phyloP scores from a whole-genome alignment of 2,113 vertebrate genomes.

The Paraplagusia blochii region DNA sequence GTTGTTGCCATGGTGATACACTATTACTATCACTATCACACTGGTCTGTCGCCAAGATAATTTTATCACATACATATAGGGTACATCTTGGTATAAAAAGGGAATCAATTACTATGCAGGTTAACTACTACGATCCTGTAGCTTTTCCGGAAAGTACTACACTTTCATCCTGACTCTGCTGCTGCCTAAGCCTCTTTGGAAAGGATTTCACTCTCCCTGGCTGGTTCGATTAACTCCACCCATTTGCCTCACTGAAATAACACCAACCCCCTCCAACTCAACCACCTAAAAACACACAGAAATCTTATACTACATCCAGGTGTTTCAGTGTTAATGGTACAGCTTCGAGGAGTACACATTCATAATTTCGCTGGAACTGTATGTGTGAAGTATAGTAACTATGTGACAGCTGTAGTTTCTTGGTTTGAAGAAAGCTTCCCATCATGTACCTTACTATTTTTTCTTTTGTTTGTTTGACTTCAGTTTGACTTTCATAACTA shows the following conservation, averaged over 20 bases:
- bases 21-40: no score
- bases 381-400: not conserved
- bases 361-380: not conserved
- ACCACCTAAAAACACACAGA: slow-evolving; percentile 23
- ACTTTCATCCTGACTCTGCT: slow-evolving; percentile 33
- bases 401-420: not conserved
- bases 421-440: not conserved
- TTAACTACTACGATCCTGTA: not conserved
- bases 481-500: slow-evolving; percentile 25
- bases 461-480: slow-evolving; percentile 14
- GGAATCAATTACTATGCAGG: not conserved
- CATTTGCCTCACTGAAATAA: slow-evolving; percentile 53
- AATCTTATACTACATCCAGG: slow-evolving; percentile 38
- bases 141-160: slow-evolving; percentile 11
- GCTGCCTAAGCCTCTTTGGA: slow-evolving; percentile 49
- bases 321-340: slow-evolving; percentile 29
- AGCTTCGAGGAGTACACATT: slow-evolving; percentile 4
- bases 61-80: slow-evolving; percentile 30
- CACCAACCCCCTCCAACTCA: slow-evolving; percentile 25
- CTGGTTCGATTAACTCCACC: slow-evolving; percentile 59
- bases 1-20: slow-evolving; percentile 78
- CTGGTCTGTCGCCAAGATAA: not conserved
- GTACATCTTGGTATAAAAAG: slow-evolving; percentile 1
- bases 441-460: not conserved
- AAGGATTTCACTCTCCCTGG: slow-evolving; percentile 51